Base-by-base conservation (phyloP, 2,888 invertebrate genomes). In the Lepetodrilus schrolli region DNA sequence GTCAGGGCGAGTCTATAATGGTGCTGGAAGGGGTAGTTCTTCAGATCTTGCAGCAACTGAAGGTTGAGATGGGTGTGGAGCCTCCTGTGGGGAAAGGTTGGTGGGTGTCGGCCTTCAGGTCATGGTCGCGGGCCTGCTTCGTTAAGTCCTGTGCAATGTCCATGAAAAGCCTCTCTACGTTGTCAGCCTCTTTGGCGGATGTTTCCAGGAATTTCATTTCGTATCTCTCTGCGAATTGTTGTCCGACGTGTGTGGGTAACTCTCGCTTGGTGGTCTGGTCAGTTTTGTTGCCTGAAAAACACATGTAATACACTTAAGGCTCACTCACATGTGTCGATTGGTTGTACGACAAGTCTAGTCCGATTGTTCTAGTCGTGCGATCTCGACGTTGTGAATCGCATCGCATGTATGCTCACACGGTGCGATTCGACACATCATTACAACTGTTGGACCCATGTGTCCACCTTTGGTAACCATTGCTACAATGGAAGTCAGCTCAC, bases 101-200 rank as follows among this genome's bases (percentile, higher is more conserved):
- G 37, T 66, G 70, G 20, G 69, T 69, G 23, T 82, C 82, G 0
- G 83, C 77, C 4, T 74, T 80, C 17, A 87, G 74, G 58, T 81
- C 81, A 43, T 80, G 80, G 58, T 83, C 82, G 48, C 81, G 71
- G 7, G 90, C 89, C 76, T 88, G 86, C 65, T 83, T 78, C 13
- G 89, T 89, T 50, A 90, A 80, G 95, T 96, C 79, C 95, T 95
- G 78, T 20, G 98, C 98, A 85, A 99, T 98, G 92, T 98, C 97
- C 93, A 96, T 95, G 91, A 99, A 99, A 75, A 99, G 92, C 88
- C 95, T 94, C 90, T 99, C 98, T 2, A 99, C 98, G 92, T 99
- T 98, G 87, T 98, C 98, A 1, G 98, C 96, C 91, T 98, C 97
- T 90, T 98, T 97, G 0, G 98, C 98, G 0, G 98, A 98, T 0